Evolutionary conservation across 2,797 vertebrate genomes (phyloP).

Genomic region (Hippoglossus hippoglossus): DNA sequence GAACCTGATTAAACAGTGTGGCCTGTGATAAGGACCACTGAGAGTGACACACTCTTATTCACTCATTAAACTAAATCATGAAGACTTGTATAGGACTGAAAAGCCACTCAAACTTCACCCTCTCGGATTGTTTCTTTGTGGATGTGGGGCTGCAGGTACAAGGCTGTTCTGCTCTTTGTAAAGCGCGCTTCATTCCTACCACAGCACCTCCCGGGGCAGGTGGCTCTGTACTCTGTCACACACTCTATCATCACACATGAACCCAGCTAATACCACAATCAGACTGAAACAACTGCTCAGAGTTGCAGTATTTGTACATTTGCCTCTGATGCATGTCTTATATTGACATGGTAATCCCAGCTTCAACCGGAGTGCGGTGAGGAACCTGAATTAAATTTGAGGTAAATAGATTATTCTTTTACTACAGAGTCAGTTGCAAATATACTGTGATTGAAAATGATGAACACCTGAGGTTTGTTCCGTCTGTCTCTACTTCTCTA

Average conservation of each 20-base stretch:
- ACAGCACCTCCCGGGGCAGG: slow-evolving; percentile 16
- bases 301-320: slow-evolving; percentile 10
- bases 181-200: slow-evolving; percentile 1
- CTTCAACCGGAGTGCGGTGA: neutral
- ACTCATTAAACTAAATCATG: too few relatives aligned
- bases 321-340: neutral
- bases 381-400: slow-evolving; percentile 29
- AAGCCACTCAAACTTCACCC: neutral
- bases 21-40: too few relatives aligned
- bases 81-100: neutral
- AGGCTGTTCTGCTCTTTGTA: neutral
- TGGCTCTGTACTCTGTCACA: neutral
- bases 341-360: neutral
- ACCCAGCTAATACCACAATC: too few relatives aligned
- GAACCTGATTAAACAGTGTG: too few relatives aligned
- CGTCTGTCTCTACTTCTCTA: neutral
- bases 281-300: slow-evolving; percentile 6
- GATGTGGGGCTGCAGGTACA: neutral
- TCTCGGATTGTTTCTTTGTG: neutral
- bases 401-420: slow-evolving; percentile 18
- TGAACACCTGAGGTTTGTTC: too few relatives aligned
- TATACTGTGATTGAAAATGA: neutral
- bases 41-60: too few relatives aligned
- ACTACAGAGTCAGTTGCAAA: slow-evolving; percentile 27
- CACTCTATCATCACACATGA: too few relatives aligned